Percentiles rank a stretch among this genome's conserved stretches.
Evolutionary conservation across 2,113 vertebrate species (phyloP).

Genomic region (Otis tarda): DNA sequence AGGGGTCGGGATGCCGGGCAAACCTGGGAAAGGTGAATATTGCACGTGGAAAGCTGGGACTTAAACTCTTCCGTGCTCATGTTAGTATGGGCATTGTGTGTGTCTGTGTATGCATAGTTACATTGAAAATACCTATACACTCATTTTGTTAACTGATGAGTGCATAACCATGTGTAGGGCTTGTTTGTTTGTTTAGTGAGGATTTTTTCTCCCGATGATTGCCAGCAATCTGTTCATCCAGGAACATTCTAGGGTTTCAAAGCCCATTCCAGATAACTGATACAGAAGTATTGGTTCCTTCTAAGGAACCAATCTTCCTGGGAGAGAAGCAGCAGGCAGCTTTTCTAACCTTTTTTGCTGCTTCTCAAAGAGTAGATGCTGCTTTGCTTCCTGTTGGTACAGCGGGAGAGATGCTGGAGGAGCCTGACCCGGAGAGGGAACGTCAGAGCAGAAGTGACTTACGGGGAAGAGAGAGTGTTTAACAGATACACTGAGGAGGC

Average conservation of each 20-base stretch:
- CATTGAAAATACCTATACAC: background rate
- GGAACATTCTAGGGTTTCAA: background rate
- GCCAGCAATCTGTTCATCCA: conserved; percentile 14
- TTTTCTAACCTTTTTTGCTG: background rate
- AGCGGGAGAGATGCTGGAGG: background rate
- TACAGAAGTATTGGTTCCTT: background rate
- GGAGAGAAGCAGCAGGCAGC: background rate
- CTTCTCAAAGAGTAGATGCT: background rate
- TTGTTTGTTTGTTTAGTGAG: background rate
- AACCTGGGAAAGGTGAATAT: background rate
- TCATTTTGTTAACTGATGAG: background rate
- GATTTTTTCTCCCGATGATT: background rate
- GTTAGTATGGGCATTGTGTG: background rate
- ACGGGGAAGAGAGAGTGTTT: background rate
- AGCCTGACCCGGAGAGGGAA: background rate
- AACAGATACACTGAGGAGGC: background rate
- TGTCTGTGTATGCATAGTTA: background rate
- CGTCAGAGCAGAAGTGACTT: background rate
- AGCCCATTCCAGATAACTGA: background rate
- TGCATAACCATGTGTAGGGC: background rate
- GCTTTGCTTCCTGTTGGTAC: background rate
- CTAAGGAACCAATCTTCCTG: background rate
- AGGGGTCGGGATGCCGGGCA: background rate
- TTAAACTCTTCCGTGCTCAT: background rate
- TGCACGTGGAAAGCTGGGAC: background rate